phyloP scores from a whole-genome alignment of 2,797 vertebrate species.

The Falco novaeseelandiae region DNA sequence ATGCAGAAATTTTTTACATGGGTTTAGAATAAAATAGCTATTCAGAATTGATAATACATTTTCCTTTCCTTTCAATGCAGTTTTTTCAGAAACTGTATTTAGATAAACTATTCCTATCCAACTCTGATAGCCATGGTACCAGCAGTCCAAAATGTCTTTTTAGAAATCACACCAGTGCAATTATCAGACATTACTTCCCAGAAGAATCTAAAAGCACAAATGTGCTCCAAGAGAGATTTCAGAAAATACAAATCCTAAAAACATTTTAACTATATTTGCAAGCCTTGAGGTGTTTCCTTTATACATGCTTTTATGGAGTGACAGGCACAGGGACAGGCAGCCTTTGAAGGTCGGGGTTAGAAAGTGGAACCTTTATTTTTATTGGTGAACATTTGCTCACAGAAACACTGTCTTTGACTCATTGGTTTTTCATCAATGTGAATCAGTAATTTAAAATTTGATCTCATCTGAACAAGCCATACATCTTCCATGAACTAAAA shows the following conservation, averaged over 20 bases:
- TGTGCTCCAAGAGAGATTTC: neutral
- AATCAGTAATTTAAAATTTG: neutral
- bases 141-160: neutral
- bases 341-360: neutral
- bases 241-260: neutral
- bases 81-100: neutral
- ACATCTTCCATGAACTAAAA: neutral
- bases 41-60: neutral
- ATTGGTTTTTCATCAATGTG: neutral
- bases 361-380: neutral
- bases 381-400: neutral
- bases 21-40: neutral
- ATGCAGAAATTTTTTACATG: neutral
- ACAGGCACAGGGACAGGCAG: neutral
- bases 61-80: neutral
- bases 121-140: neutral
- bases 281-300: neutral
- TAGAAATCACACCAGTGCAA: neutral
- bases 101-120: neutral
- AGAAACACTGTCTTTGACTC: neutral
- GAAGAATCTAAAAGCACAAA: neutral
- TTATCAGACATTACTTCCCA: neutral
- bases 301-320: neutral
- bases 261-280: neutral
- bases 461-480: neutral